Percentiles rank a stretch among this genome's conserved stretches.
phyloP scores from a whole-genome alignment of 2,113 vertebrate species.

The Nettapus auritus region DNA sequence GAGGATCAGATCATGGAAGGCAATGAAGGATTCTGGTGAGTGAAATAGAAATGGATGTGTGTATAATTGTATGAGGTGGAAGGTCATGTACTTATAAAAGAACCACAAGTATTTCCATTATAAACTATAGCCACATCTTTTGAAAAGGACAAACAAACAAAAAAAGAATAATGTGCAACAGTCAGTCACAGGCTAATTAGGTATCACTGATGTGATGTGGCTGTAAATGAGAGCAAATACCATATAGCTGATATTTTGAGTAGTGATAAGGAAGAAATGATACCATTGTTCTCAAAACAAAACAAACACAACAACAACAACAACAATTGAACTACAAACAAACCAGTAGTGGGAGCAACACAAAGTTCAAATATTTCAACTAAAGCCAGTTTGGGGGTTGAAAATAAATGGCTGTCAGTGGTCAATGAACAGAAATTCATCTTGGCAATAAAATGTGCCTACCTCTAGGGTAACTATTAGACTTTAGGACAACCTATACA shows the following conservation, averaged over 20 bases:
- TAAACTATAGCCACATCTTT: neutral
- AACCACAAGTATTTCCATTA: slow-evolving; percentile 1
- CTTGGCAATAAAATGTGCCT: neutral
- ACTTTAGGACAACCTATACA: neutral
- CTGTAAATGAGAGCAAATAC: neutral
- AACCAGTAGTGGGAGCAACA: neutral
- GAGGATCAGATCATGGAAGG: neutral
- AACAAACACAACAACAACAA: neutral
- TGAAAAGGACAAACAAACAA: neutral
- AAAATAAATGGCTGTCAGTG: neutral
- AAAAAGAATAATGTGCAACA: neutral
- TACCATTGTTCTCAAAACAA: neutral
- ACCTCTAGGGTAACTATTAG: neutral
- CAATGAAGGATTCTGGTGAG: slow-evolving; percentile 11
- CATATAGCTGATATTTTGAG: neutral
- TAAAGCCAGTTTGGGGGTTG: neutral
- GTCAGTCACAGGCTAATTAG: neutral
- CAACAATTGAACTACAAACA: neutral
- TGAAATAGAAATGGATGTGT: slow-evolving; percentile 1
- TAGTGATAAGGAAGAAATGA: neutral
- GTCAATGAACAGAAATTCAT: neutral
- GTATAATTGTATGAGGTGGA: neutral
- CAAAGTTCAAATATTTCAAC: neutral
- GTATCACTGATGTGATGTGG: neutral
- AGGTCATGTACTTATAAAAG: neutral